phyloP scores from a whole-genome alignment of 2,888 invertebrate species.

The Drosophila emarginata region DNA sequence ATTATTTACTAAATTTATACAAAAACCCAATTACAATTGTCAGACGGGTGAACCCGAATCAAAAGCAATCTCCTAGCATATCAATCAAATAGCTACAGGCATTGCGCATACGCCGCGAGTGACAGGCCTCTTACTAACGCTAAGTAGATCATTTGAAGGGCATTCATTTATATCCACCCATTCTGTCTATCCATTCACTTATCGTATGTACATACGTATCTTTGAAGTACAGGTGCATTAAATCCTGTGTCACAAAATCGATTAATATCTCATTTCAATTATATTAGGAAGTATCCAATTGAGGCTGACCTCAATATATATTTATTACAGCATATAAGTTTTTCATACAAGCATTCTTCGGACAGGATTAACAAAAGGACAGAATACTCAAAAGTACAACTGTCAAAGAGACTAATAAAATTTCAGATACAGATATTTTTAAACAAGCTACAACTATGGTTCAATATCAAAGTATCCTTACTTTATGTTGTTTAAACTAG shows the following conservation, averaged over 20 bases:
- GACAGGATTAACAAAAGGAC: too few relatives aligned
- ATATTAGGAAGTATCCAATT: not conserved
- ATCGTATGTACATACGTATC: not conserved
- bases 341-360: not conserved
- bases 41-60: not conserved
- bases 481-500: too few relatives aligned
- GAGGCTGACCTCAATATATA: not conserved
- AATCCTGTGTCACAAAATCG: not conserved
- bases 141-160: conserved; percentile 33
- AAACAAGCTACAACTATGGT: too few relatives aligned
- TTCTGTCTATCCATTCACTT: not conserved
- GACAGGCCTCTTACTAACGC: conserved; percentile 1
- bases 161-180: not conserved
- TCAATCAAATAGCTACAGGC: conserved; percentile 38
- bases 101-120: conserved; percentile 48
- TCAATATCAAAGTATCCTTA: too few relatives aligned
- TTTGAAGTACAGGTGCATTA: not conserved
- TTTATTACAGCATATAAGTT: not conserved
- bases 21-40: not conserved
- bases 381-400: too few relatives aligned
- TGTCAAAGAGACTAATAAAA: too few relatives aligned
- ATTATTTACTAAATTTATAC: not conserved
- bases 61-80: conserved; percentile 21
- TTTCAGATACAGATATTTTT: too few relatives aligned
- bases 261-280: not conserved